Base-by-base conservation (phyloP, 2,888 invertebrate genomes). In the Axea sp. region DNA sequence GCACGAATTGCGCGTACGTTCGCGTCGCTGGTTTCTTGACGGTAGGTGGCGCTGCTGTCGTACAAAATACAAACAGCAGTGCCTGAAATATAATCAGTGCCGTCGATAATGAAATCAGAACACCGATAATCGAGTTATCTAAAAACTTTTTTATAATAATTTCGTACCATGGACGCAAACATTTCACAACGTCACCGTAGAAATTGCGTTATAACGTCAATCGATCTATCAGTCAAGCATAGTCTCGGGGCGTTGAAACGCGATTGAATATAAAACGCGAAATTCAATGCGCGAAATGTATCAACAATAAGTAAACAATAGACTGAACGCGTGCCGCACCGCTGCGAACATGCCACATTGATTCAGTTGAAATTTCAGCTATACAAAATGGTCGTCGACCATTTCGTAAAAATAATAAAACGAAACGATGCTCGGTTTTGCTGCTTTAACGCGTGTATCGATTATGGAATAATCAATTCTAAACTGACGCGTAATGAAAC, bases 141-240 rank as follows among this genome's bases (percentile, higher is more conserved):
- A 31, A 28, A 49, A 39, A 24, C 7, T 28, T 45, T 39, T 51
- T 64, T 33, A 49, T 53, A 64, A 43, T 53, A 43, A 64, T 64
- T 45, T 45, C 14, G 45, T 55, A 8, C 15, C 64, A 17, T 24
- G 53, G 28, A 45, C 35, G 45, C 45, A 30, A 53, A 55, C 45
- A 37, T 53, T 65, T 45, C 53, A 43, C 49, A 51, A 64, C 41
- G 26, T 12, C 33, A 14, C 3, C 22, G 47, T 37, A 35, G 45
- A 55, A 65, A 65, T 65, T 65, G 45, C 17, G 15, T 65, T 65
- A 65, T 55, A 45, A 51, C 65, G 28, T 65, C 53, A 45, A 65
- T 65, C 65, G 65, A 53, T 43, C 51, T 41, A 33, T 62, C 51
- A 17, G 41, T 15, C 62, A 26, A 30, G 30, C 11, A 12, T 9